Percentiles rank a stretch among this genome's conserved stretches.
phyloP scores from a whole-genome alignment of 2,113 vertebrate genomes.

The Meleagris gallopavo region DNA sequence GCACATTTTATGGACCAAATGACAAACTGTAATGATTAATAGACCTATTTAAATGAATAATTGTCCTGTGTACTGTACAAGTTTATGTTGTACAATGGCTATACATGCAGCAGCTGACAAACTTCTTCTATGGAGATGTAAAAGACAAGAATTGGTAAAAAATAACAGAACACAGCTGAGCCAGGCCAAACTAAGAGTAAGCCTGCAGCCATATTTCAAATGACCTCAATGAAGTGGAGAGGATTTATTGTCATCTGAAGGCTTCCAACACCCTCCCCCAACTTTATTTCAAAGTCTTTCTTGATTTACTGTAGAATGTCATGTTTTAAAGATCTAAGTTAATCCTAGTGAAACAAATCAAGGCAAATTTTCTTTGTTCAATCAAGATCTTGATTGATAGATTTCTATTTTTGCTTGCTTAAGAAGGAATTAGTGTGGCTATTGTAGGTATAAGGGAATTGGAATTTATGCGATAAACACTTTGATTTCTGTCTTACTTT shows the following conservation, averaged over 20 bases:
- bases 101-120: conserved; percentile 38
- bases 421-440: background rate
- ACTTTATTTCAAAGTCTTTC: background rate
- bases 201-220: background rate
- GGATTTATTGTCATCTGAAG: background rate
- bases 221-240: background rate
- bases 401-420: background rate
- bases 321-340: background rate
- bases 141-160: conserved; percentile 27
- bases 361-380: background rate
- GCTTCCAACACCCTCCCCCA: background rate
- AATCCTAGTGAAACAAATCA: background rate
- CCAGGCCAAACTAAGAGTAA: background rate
- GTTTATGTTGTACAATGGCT: conserved; percentile 17
- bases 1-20: conserved; percentile 29
- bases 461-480: background rate
- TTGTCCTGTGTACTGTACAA: background rate
- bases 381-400: background rate
- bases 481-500: background rate
- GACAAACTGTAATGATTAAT: conserved; percentile 64
- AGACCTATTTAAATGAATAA: conserved; percentile 53
- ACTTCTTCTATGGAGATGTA: background rate
- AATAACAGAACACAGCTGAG: conserved; percentile 44
- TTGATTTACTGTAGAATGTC: background rate
- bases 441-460: background rate